These are phyloP conservation scores for Diaprepes abbreviatus DNA, from an alignment of 2,888 invertebrate species.

Conservation along the genomic window DNA sequence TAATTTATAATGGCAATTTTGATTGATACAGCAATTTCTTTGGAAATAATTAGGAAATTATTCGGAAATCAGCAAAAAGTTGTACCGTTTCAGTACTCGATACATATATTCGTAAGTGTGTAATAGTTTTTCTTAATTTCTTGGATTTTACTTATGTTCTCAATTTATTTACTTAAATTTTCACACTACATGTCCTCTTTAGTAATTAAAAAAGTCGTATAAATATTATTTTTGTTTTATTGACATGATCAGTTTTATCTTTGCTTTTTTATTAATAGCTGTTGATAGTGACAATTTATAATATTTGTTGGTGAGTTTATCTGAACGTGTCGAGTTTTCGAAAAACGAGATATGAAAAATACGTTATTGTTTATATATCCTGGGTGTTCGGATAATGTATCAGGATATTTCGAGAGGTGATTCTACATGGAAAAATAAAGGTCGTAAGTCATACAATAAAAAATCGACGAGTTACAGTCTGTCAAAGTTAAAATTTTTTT, in stretches of 20 bases:
- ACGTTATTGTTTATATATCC: too few relatives aligned
- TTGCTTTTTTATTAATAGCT: not conserved
- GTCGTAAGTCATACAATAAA: too few relatives aligned
- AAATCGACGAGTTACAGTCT: too few relatives aligned
- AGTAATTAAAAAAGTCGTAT: not conserved
- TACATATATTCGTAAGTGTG: not conserved
- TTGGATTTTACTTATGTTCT: constrained; percentile 6
- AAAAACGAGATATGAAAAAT: too few relatives aligned
- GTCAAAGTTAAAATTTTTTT: too few relatives aligned
- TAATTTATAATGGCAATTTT: constrained; percentile 19
- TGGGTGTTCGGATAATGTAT: too few relatives aligned
- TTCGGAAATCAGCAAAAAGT: constrained; percentile 32
- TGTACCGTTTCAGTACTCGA: constrained; percentile 10
- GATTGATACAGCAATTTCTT: constrained; percentile 35
- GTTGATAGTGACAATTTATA: constrained; percentile 6
- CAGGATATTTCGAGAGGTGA: too few relatives aligned
- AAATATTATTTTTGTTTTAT: constrained; percentile 1
- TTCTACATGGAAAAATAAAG: too few relatives aligned
- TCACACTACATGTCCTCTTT: constrained; percentile 4
- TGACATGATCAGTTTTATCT: not conserved
- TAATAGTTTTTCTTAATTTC: not conserved
- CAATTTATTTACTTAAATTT: not conserved
- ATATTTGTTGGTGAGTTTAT: not conserved
- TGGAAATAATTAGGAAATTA: constrained; percentile 35
- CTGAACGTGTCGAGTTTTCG: too few relatives aligned